phyloP scores from a whole-genome alignment of 2,113 vertebrate genomes.

The Anoura caudifer region DNA sequence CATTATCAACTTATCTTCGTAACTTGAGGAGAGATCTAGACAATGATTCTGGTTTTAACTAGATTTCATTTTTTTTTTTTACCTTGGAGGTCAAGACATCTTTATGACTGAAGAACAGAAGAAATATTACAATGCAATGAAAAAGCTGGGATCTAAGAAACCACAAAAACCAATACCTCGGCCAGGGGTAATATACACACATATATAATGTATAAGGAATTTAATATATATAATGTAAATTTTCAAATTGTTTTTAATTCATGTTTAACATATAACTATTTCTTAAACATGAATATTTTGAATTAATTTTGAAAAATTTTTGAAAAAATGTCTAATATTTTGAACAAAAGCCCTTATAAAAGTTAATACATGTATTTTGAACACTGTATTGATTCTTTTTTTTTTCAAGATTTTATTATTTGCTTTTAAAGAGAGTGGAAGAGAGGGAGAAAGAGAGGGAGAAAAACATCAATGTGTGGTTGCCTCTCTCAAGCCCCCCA shows the following conservation, averaged over 20 bases:
- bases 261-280: background rate
- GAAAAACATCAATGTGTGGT: too few relatives aligned
- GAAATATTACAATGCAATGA: conserved; percentile 90
- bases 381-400: background rate
- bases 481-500: too few relatives aligned
- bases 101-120: conserved; percentile 91
- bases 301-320: background rate
- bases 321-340: background rate
- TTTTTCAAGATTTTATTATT: too few relatives aligned
- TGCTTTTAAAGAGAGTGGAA: too few relatives aligned
- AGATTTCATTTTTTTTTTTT: conserved; percentile 77
- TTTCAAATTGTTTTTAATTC: background rate
- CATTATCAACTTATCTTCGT: background rate
- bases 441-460: too few relatives aligned
- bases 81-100: conserved; percentile 90
- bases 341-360: background rate
- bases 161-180: conserved; percentile 88
- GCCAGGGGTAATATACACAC: conserved; percentile 75
- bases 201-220: background rate
- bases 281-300: background rate
- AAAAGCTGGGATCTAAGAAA: conserved; percentile 88
- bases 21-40: background rate
- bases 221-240: background rate
- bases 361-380: background rate
- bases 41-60: conserved; percentile 73